Evolutionary conservation across 2,888 invertebrate species (phyloP).

Genomic region (Melanostoma scalare): DNA sequence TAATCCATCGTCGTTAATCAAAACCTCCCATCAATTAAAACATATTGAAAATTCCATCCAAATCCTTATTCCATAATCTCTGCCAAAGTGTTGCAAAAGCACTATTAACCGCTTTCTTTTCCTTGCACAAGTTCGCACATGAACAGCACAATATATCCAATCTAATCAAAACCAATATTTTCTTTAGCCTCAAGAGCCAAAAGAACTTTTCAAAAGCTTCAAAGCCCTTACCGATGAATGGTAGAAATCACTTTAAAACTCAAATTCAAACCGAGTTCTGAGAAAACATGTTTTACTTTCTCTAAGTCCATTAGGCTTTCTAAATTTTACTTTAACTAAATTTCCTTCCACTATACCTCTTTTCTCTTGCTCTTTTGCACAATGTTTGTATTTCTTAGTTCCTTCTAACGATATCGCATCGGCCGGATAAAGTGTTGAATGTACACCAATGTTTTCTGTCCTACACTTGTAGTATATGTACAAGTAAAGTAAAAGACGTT

Average conservation of each 20-base stretch:
- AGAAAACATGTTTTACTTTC: constrained; percentile 43
- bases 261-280: constrained; percentile 43
- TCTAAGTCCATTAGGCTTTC: constrained; percentile 61
- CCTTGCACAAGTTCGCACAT: no score
- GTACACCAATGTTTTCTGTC: constrained; percentile 60
- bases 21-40: no score
- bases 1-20: no score
- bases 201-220: constrained; percentile 7
- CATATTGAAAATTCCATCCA: no score
- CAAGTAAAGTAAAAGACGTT: neutral
- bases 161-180: constrained; percentile 32
- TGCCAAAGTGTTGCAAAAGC: no score
- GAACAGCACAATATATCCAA: neutral
- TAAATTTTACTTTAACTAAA: constrained; percentile 30
- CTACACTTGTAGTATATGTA: neutral
- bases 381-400: constrained; percentile 1
- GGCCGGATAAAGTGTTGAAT: constrained; percentile 63
- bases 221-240: neutral
- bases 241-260: constrained; percentile 56
- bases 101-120: no score
- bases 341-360: no score
- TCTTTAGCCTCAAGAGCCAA: neutral
- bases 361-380: constrained; percentile 32
- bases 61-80: no score
- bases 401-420: constrained; percentile 2